These are phyloP conservation scores for Tenodera sinensis DNA, from an alignment of 2,888 invertebrate species.

Conservation along the genomic window DNA sequence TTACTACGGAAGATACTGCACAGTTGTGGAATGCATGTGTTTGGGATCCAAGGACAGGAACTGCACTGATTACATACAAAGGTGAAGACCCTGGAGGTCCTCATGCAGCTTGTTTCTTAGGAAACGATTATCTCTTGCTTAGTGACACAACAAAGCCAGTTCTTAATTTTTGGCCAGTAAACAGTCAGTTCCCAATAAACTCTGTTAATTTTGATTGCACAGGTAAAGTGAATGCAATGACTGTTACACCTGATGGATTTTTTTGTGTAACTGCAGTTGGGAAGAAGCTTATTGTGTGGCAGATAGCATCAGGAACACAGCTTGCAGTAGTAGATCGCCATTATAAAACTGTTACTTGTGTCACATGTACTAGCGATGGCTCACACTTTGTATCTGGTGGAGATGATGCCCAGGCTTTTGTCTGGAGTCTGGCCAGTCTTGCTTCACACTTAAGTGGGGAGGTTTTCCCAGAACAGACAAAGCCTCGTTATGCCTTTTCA, in stretches of 20 bases:
- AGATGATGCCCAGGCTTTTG: slow-evolving; percentile 78
- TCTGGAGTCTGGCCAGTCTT: slow-evolving; percentile 68
- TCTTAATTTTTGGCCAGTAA: slow-evolving; percentile 80
- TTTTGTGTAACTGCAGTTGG: slow-evolving; percentile 75
- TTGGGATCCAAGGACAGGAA: slow-evolving; percentile 78
- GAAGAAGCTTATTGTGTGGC: slow-evolving; percentile 85
- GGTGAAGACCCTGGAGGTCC: slow-evolving; percentile 66
- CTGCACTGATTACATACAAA: slow-evolving; percentile 69
- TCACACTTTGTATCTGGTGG: slow-evolving; percentile 75
- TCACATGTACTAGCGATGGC: slow-evolving; percentile 74
- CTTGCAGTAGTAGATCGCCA: slow-evolving; percentile 70
- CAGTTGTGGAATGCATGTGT: slow-evolving; percentile 56
- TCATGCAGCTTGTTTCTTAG: slow-evolving; percentile 62
- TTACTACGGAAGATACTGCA: slow-evolving; percentile 62
- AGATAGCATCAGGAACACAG: slow-evolving; percentile 67
- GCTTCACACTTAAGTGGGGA: slow-evolving; percentile 39
- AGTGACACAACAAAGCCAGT: slow-evolving; percentile 75
- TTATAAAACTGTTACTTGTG: slow-evolving; percentile 72
- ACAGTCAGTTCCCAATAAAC: slow-evolving; percentile 65
- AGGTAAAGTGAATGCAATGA: slow-evolving; percentile 68
- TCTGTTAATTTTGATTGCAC: slow-evolving; percentile 70
- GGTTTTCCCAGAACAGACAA: no score
- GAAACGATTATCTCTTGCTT: slow-evolving; percentile 69
- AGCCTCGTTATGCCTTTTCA: slow-evolving; percentile 67
- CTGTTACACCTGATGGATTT: slow-evolving; percentile 63